A percentile compares a stretch with the other conserved stretches of the same genome.
These are phyloP conservation scores for Dasysyrphus albostriatus DNA, from an alignment of 2,888 invertebrate genomes.

Conservation along the genomic window DNA sequence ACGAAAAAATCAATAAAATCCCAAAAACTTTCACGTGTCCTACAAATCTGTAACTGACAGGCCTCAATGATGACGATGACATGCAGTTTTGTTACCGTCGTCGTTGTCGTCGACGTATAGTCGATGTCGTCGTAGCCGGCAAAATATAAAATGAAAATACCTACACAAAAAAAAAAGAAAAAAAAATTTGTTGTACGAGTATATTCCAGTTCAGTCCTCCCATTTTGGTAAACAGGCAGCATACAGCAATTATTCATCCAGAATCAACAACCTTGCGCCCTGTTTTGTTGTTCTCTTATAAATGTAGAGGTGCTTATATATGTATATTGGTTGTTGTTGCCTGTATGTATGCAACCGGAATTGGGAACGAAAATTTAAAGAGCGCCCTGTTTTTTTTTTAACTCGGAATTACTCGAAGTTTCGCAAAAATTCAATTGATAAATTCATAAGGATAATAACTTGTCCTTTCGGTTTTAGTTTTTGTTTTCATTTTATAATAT, in stretches of 20 bases:
- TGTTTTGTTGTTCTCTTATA: constrained; percentile 28
- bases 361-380: constrained; percentile 66
- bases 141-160: constrained; percentile 43
- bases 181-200: constrained; percentile 23
- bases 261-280: constrained; percentile 74
- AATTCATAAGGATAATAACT: constrained; percentile 74
- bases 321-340: not conserved
- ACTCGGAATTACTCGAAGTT: constrained; percentile 21
- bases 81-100: constrained; percentile 75
- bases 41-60: constrained; percentile 76
- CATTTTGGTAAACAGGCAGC: constrained; percentile 73
- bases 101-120: constrained; percentile 54
- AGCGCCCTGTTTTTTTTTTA: constrained; percentile 33
- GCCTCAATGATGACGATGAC: constrained; percentile 75
- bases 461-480: constrained; percentile 55
- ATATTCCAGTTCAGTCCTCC: constrained; percentile 59
- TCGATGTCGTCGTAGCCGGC: constrained; percentile 58
- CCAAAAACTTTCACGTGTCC: constrained; percentile 70
- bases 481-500: constrained; percentile 5
- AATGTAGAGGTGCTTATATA: not conserved
- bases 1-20: constrained; percentile 70
- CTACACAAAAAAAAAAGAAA: not conserved
- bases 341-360: constrained; percentile 44
- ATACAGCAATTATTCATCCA: constrained; percentile 75
- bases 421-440: constrained; percentile 60